A percentile compares a stretch with the other conserved stretches of the same genome.
phyloP scores from a whole-genome alignment of 1,140 invertebrate genomes.

The Drosophila rhopaloa region DNA sequence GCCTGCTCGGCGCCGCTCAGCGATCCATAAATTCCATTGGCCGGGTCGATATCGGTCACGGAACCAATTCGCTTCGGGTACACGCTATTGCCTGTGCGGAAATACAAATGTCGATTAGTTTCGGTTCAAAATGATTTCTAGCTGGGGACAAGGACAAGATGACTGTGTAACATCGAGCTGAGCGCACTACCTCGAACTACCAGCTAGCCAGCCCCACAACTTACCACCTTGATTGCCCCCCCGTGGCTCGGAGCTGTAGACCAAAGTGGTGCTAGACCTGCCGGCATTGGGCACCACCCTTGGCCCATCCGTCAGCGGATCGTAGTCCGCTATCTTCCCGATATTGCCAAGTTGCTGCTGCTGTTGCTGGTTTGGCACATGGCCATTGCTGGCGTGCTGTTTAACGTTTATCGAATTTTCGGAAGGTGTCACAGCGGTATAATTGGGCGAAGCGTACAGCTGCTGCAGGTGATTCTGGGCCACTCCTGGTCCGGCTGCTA shows the following conservation, averaged over 20 bases:
- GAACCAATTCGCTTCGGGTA: slow-evolving; percentile 92
- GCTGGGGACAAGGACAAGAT: slow-evolving; percentile 67
- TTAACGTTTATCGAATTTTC: slow-evolving; percentile 61
- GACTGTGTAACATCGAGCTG: slow-evolving; percentile 47
- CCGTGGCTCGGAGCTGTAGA: slow-evolving; percentile 91
- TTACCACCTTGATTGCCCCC: slow-evolving; percentile 86
- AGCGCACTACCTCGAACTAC: slow-evolving; percentile 58
- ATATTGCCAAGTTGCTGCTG: slow-evolving; percentile 71
- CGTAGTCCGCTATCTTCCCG: slow-evolving; percentile 92
- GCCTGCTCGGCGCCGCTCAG: slow-evolving; percentile 85
- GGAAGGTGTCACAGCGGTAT: slow-evolving; percentile 68
- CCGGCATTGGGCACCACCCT: slow-evolving; percentile 90
- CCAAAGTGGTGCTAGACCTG: slow-evolving; percentile 91
- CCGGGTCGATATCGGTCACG: slow-evolving; percentile 97
- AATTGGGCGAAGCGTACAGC: slow-evolving; percentile 68
- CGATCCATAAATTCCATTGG: slow-evolving; percentile 95
- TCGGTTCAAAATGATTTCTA: neutral
- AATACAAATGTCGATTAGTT: neutral
- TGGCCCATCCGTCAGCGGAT: slow-evolving; percentile 90
- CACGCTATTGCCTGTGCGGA: slow-evolving; percentile 69
- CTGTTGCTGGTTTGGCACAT: slow-evolving; percentile 48
- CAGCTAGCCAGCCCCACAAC: slow-evolving; percentile 58
- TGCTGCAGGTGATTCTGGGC: slow-evolving; percentile 58
- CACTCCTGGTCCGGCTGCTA: slow-evolving; percentile 2
- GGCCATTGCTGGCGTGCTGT: slow-evolving; percentile 62